Evolutionary conservation across 2,797 vertebrate genomes (phyloP).

Genomic region (Uromys caudimaculatus): DNA sequence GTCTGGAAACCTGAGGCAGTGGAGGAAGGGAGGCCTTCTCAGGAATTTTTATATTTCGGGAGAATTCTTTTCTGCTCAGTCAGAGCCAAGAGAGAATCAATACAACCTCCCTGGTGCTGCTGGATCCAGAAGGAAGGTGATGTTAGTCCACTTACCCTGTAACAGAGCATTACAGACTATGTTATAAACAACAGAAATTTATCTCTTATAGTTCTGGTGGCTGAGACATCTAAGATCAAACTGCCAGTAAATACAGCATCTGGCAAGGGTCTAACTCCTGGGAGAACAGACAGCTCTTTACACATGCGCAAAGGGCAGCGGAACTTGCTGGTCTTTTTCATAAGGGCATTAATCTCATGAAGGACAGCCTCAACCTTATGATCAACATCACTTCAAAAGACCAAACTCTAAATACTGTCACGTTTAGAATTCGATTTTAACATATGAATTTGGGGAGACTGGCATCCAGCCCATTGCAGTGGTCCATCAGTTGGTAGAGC

Average conservation of each 20-base stretch:
- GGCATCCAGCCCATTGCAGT: background rate
- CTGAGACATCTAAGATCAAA: background rate
- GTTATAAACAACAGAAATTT: background rate
- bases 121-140: background rate
- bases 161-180: background rate
- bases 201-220: background rate
- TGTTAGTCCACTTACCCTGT: background rate
- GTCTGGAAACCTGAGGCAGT: background rate
- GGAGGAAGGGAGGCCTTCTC: background rate
- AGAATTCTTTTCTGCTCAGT: background rate
- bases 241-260: background rate
- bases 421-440: background rate
- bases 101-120: background rate
- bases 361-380: background rate
- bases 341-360: background rate
- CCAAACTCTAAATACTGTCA: background rate
- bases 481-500: background rate
- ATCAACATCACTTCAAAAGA: background rate
- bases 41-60: background rate
- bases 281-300: background rate
- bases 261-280: background rate
- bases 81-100: constrained; percentile 20
- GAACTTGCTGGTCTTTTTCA: background rate
- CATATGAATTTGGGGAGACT: background rate
- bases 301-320: background rate